These are phyloP conservation scores for Danaus plexippus DNA, from an alignment of 1,140 invertebrate species.

Conservation along the genomic window DNA sequence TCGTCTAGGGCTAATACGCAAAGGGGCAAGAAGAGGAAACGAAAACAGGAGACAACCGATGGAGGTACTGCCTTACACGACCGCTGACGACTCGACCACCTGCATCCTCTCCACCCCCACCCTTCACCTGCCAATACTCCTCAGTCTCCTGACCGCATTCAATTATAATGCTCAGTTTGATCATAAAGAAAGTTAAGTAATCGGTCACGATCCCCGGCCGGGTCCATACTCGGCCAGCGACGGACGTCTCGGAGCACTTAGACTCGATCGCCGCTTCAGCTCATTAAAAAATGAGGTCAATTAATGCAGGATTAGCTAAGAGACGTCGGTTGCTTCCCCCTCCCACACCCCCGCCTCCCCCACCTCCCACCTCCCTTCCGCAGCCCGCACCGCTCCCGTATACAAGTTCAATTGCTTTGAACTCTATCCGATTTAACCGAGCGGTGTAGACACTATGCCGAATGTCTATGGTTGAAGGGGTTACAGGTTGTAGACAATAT, in stretches of 20 bases:
- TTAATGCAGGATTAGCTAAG: constrained; percentile 61
- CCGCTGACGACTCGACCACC: constrained; percentile 41
- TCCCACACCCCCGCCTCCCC: constrained; percentile 8
- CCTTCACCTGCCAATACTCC: constrained; percentile 16
- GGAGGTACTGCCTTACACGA: constrained; percentile 82
- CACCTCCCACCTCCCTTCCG: constrained; percentile 12
- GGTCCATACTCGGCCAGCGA: constrained; percentile 28
- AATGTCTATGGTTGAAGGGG: constrained; percentile 68
- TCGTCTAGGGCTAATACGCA: constrained; percentile 97
- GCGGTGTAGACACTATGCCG: constrained; percentile 57
- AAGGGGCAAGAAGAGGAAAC: constrained; percentile 99
- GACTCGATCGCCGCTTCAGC: constrained; percentile 25
- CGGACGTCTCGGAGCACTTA: constrained; percentile 37
- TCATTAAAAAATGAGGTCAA: constrained; percentile 63
- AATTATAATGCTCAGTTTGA: no score
- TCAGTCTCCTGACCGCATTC: constrained; percentile 4
- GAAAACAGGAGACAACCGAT: constrained; percentile 98
- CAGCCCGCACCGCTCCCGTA: constrained; percentile 24
- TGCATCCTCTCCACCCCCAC: constrained; percentile 15
- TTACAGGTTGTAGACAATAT: constrained; percentile 66
- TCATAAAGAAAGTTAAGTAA: constrained; percentile 7
- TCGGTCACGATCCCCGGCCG: constrained; percentile 27
- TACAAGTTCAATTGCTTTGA: constrained; percentile 60
- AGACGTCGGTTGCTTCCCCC: constrained; percentile 45
- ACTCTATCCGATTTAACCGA: constrained; percentile 47